Base-by-base conservation (phyloP, 2,797 vertebrate genomes). In the Ceryle rudis region DNA sequence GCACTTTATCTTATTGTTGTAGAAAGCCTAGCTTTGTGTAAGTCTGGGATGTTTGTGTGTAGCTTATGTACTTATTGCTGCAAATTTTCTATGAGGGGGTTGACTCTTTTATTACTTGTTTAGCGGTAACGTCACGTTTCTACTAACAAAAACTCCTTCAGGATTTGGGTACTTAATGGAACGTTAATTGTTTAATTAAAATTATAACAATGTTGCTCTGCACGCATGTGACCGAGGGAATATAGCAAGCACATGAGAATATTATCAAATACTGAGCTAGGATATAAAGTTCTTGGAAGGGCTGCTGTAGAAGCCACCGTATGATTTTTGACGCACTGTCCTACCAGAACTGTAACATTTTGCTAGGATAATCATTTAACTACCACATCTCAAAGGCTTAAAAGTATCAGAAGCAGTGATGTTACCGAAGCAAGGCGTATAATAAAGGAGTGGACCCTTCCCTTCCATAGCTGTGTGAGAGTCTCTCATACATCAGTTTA, bases 71-170 rank as follows among this genome's bases (percentile, higher is more conserved):
- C 94, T 94, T 98, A 86, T 92, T 97, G 93, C 97, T 97, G 95
- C 96, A 98, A 97, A 97, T 97, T 98, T 97, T 98, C 97, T 98
- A 98, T 98, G 98, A 97, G 98, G 98, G 99, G 99, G 99, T 99
- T 99, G 98, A 99, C 99, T 99, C 99, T 99, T 99, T 99, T 99
- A 99, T 99, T 99, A 99, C 99, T 99, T 99, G 99, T 99, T 99
- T 99, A 99, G 98, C 98, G 99, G 99, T 99, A 99, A 99, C 99
- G 99, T 99, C 99, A 99, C 99, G 98, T 98, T 98, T 99, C 98
- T 98, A 98, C 98, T 99, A 99, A 98, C 98, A 97, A 98, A 98
- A 98, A 98, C 97, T 98, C 97, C 98, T 98, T 98, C 97, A 98
- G 98, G 98, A 97, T 97, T 98, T 98, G 96, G 98, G 97, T 97